Percentiles rank a stretch among this genome's conserved stretches.
Evolutionary conservation across 2,113 vertebrate species (phyloP).

Genomic region (Papio anubis): DNA sequence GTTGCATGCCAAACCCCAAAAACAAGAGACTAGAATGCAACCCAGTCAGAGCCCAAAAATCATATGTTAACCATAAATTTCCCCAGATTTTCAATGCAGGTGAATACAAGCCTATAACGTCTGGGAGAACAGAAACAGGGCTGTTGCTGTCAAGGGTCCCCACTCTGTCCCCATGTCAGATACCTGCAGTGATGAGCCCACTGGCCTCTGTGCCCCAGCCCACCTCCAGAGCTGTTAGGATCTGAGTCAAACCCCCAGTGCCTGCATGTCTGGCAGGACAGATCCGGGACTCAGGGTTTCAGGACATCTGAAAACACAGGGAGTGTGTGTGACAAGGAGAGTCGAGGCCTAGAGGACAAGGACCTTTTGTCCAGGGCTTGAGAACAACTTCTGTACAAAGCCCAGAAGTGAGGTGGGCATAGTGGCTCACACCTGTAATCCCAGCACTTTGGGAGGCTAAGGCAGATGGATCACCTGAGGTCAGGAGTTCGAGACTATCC

Average conservation of each 20-base stretch:
- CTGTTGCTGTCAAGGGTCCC: background rate
- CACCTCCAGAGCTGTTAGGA: background rate
- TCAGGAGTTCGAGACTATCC: no score
- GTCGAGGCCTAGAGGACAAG: background rate
- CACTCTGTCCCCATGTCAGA: background rate
- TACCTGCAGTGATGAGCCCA: background rate
- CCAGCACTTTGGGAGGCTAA: no score
- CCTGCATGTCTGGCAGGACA: background rate
- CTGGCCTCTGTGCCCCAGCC: background rate
- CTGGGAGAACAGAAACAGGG: background rate
- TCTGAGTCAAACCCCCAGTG: background rate
- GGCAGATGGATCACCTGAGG: no score
- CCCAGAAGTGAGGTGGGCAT: background rate
- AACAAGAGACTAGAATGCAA: no score
- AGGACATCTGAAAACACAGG: background rate
- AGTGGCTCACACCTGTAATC: background rate
- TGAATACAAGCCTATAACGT: background rate
- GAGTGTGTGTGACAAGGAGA: background rate
- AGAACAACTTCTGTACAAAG: background rate
- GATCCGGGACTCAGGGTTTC: background rate
- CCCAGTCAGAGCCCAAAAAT: no score
- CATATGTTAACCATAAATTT: no score
- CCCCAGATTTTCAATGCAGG: background rate
- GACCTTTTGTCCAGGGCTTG: constrained; percentile 34
- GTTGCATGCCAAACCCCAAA: background rate